Evolutionary conservation across 2,888 invertebrate species (phyloP).

Genomic region (Hyposoter dolosus): DNA sequence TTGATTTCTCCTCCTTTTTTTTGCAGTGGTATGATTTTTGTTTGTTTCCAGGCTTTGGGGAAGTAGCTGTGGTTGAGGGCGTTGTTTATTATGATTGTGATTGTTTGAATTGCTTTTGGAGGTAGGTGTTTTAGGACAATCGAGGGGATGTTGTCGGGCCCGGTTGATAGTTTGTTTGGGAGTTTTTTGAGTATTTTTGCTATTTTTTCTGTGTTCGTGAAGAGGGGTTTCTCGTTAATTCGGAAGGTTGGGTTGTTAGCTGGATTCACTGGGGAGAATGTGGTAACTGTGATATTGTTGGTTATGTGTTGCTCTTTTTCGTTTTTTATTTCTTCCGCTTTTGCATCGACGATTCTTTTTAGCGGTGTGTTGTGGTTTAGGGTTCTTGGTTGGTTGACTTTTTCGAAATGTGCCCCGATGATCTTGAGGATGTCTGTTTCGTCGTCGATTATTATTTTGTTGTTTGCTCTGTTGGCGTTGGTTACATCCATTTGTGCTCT

Average conservation of each 20-base stretch:
- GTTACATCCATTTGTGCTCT: neutral
- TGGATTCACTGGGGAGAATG: neutral
- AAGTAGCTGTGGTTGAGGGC: conserved; percentile 53
- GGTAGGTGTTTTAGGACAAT: conserved; percentile 61
- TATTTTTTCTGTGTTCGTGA: neutral
- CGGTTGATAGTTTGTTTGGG: conserved; percentile 62
- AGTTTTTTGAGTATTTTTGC: conserved; percentile 39
- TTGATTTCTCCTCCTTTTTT: conserved; percentile 46
- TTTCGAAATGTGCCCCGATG: neutral
- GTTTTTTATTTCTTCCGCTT: neutral
- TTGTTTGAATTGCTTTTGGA: neutral
- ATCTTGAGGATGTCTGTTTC: neutral
- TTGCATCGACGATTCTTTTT: neutral
- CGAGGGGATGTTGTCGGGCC: conserved; percentile 61
- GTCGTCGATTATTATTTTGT: neutral
- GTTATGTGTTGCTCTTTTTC: neutral
- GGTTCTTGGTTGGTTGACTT: neutral
- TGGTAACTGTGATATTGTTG: neutral
- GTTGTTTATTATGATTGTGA: conserved; percentile 59
- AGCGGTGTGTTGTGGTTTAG: neutral
- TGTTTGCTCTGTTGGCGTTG: neutral
- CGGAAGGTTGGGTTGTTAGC: neutral
- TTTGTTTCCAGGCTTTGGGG: conserved; percentile 46
- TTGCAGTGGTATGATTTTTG: conserved; percentile 48
- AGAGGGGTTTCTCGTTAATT: neutral